Evolutionary conservation across 2,888 invertebrate species (phyloP), one percentile per base, ranked within the genome.

Genomic region (Cyaniris semiargus): DNA sequence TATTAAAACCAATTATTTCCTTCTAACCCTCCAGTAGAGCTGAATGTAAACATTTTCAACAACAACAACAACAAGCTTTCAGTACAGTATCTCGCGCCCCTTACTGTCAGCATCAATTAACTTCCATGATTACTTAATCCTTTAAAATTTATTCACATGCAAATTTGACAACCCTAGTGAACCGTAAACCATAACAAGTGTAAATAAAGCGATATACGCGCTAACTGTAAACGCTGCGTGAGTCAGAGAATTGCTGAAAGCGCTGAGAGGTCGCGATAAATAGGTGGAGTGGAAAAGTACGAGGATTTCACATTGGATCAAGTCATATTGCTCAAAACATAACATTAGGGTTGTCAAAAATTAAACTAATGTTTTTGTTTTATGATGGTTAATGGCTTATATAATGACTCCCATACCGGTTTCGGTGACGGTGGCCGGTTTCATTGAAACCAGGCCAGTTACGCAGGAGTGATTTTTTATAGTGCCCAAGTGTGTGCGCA

Each of bases 251-350:
- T 18, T 27, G 76, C 76, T 77, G 76, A 79, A 70, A 71, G 77
- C 70, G 79, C 34, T 56, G 76, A 58, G 79, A 56, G 78, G 79
- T 66, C 74, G 82, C 82, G 84, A 83, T 84, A 79, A 78, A 77
- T 78, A 84, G 80, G 82, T 83, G 81, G 81, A 82, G 82, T 79
- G 86, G 86, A 86, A 87, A 87, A 85, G 80, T 80, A 78, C 79
- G 79, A 76, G 78, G 77, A 77, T 76, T 77, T 76, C 78, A 34
- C 70, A 77, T 70, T 77, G 77, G 23, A 77, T 77, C 27, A 75
- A 77, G 77, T 77, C 66, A 77, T 27, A 71, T 70, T 71, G 48
- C 58, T 78, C 74, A 66, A 76, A 75, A 70, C 58, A 77, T 77
- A 23, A 38, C 53, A 53, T 53, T 72, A 77, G 77, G 77, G 77